Conservation (phyloP, 2,113 vertebrate genomes). For the Laticauda laticaudata region DNA sequence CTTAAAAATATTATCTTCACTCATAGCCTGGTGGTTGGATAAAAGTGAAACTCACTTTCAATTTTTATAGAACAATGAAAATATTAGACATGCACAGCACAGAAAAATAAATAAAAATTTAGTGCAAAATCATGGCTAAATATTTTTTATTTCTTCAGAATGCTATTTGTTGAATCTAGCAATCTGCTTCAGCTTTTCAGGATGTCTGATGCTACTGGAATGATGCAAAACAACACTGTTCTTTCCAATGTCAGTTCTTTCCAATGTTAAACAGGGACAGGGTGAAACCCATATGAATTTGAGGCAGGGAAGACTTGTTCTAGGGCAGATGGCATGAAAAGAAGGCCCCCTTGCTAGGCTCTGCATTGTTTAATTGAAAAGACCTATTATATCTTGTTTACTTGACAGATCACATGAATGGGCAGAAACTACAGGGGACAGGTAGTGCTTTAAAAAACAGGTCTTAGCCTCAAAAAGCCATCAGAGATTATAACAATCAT, state of each 20-base stretch:
- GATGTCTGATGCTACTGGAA: background rate
- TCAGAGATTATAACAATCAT: background rate
- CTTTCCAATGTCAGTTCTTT: background rate
- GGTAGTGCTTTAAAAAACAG: too few species aligned
- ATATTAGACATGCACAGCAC: background rate
- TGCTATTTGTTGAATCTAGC: background rate
- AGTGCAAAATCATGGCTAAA: background rate
- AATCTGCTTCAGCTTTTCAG: background rate
- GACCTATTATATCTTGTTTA: too few species aligned
- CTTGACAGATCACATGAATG: too few species aligned
- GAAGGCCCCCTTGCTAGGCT: too few species aligned
- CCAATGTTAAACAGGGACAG: background rate
- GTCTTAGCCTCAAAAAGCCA: background rate
- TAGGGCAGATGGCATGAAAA: too few species aligned
- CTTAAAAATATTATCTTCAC: background rate
- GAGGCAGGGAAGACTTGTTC: too few species aligned
- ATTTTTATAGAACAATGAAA: background rate
- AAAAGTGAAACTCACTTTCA: background rate
- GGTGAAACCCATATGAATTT: too few species aligned
- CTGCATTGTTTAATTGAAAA: too few species aligned
- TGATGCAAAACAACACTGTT: background rate
- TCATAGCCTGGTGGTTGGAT: background rate
- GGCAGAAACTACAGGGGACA: too few species aligned
- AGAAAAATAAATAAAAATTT: background rate
- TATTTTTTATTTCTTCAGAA: background rate